Percentiles rank a stretch among this genome's conserved stretches.
phyloP scores from a whole-genome alignment of 2,113 vertebrate species.

The Neolamprologus toae region DNA sequence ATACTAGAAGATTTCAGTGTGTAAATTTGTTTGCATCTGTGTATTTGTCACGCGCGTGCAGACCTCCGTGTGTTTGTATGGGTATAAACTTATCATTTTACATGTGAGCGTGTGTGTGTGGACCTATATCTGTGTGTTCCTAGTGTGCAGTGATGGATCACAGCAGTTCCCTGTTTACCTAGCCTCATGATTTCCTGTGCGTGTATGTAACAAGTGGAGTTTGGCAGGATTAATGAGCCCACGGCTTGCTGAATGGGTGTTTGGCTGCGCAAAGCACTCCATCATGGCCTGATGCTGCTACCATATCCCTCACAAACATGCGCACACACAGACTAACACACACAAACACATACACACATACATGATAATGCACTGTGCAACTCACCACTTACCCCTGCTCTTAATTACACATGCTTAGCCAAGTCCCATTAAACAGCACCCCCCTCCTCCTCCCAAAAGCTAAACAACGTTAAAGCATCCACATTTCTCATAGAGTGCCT shows the following conservation, averaged over 20 bases:
- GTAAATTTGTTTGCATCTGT: slow-evolving; percentile 1
- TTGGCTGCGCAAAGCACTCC: slow-evolving; percentile 88
- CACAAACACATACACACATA: slow-evolving; percentile 3
- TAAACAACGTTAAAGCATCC: slow-evolving; percentile 75
- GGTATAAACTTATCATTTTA: slow-evolving; percentile 10
- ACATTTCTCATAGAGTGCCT: slow-evolving; percentile 45
- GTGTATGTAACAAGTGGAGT: slow-evolving; percentile 94
- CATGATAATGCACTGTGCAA: slow-evolving; percentile 57
- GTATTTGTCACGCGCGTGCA: not conserved
- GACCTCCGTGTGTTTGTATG: not conserved
- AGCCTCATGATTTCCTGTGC: slow-evolving; percentile 97
- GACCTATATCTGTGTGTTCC: slow-evolving; percentile 34
- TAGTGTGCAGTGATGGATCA: slow-evolving; percentile 79
- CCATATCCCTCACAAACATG: slow-evolving; percentile 34
- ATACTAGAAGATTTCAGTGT: not conserved
- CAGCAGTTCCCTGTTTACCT: slow-evolving; percentile 90
- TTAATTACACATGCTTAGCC: slow-evolving; percentile 95
- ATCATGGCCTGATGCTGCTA: slow-evolving; percentile 79
- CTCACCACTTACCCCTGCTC: slow-evolving; percentile 93
- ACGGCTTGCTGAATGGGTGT: slow-evolving; percentile 93
- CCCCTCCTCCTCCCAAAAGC: slow-evolving; percentile 49
- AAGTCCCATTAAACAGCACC: slow-evolving; percentile 75
- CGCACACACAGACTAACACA: slow-evolving; percentile 6
- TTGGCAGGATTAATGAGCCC: slow-evolving; percentile 99
- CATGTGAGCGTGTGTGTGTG: not conserved